Conservation (phyloP, 2,113 vertebrate genomes). For the Reinhardtius hippoglossoides region DNA sequence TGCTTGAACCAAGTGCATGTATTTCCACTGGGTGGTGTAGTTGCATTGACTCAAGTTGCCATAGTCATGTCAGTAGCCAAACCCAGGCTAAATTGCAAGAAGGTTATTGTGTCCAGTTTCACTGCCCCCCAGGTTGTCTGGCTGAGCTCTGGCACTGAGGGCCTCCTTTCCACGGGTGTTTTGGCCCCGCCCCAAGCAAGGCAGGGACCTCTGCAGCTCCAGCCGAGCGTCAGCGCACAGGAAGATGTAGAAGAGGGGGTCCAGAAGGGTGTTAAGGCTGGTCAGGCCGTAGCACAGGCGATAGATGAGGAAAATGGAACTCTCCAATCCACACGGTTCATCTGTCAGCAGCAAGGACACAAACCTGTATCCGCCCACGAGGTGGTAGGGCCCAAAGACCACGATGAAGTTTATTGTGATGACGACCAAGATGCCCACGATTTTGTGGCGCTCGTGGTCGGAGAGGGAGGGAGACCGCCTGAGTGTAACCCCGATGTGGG, state of each 20-base stretch:
- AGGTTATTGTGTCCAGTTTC: conserved; percentile 41
- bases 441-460: conserved; percentile 78
- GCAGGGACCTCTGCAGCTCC: conserved; percentile 78
- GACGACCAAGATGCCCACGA: conserved; percentile 80
- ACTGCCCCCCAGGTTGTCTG: conserved; percentile 15
- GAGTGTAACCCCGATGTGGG: conserved; percentile 78
- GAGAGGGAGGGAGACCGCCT: conserved; percentile 79
- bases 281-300: conserved; percentile 84
- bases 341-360: conserved; percentile 75
- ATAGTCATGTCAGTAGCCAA: neutral
- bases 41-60: conserved; percentile 9
- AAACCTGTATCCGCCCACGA: conserved; percentile 82
- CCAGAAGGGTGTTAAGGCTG: conserved; percentile 84
- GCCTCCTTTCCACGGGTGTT: conserved; percentile 33
- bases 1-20: neutral
- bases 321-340: conserved; percentile 77
- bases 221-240: conserved; percentile 79
- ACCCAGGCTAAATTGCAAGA: conserved; percentile 22
- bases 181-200: conserved; percentile 63
- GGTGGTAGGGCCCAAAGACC: conserved; percentile 84
- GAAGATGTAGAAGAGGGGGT: conserved; percentile 86
- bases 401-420: conserved; percentile 84
- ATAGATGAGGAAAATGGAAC: conserved; percentile 79
- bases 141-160: conserved; percentile 14
- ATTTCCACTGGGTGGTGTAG: conserved; percentile 54